phyloP scores from a whole-genome alignment of 2,113 vertebrate species.

The Bubo bubo region DNA sequence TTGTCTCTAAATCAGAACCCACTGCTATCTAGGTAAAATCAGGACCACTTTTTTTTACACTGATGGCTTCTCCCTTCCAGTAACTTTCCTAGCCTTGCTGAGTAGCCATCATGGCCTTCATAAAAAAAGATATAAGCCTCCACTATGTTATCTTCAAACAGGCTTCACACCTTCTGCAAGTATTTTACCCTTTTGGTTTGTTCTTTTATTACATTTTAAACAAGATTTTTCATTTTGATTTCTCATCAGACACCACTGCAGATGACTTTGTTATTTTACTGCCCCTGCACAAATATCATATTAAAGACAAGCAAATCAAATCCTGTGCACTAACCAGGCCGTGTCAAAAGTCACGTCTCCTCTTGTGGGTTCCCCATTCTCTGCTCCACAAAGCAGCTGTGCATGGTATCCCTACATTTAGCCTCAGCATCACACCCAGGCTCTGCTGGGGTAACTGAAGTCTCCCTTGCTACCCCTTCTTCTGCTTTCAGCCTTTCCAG shows the following conservation, averaged over 20 bases:
- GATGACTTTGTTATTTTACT: background rate
- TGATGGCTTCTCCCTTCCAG: background rate
- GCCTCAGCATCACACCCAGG: background rate
- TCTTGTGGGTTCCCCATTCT: background rate
- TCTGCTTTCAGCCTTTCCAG: background rate
- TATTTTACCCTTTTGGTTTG: background rate
- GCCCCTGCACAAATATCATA: background rate
- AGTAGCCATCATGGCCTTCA: background rate
- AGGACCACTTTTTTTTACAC: background rate
- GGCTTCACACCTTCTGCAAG: background rate
- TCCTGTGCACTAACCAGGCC: background rate
- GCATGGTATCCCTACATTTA: background rate
- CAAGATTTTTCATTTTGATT: background rate
- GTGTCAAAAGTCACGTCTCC: background rate
- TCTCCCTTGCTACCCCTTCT: background rate
- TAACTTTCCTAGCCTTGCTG: background rate
- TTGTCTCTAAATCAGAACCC: background rate
- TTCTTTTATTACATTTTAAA: background rate
- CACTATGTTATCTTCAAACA: background rate
- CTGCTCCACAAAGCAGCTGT: background rate
- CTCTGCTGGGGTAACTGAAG: background rate
- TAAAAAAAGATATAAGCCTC: background rate
- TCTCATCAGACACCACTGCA: background rate
- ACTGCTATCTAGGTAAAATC: background rate
- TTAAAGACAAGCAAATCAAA: accelerated